phyloP scores from a whole-genome alignment of 2,113 vertebrate genomes.

The Oryctolagus cuniculus region DNA sequence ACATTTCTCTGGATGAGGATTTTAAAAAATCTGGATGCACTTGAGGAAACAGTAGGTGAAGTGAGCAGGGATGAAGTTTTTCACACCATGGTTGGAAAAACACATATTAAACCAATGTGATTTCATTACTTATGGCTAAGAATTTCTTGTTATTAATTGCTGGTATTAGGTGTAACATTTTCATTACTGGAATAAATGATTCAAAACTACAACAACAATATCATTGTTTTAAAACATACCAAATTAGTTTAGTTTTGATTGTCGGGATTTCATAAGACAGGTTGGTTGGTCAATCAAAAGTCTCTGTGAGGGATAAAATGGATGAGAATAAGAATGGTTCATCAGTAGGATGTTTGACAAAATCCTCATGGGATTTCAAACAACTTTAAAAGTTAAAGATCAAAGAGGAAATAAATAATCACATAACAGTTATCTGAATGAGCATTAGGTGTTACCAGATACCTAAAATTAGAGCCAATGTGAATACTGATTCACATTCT shows the following conservation, averaged over 20 bases:
- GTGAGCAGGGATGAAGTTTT: background rate
- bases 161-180: background rate
- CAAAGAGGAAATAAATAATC: background rate
- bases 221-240: background rate
- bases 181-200: background rate
- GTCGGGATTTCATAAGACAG: background rate
- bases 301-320: background rate
- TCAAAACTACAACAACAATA: background rate
- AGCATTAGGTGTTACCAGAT: background rate
- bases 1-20: background rate
- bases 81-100: background rate
- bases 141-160: background rate
- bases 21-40: background rate
- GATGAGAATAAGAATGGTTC: background rate
- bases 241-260: background rate
- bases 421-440: background rate
- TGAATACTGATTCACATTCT: background rate
- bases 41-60: background rate
- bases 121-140: background rate
- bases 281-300: background rate
- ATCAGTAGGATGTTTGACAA: background rate
- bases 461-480: background rate
- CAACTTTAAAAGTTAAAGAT: slow-evolving; percentile 27
- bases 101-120: background rate
- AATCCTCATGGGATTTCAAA: background rate